Percentiles rank a stretch among this genome's conserved stretches.
Evolutionary conservation across 2,888 invertebrate genomes (phyloP).

Genomic region (Tridacna crocea): DNA sequence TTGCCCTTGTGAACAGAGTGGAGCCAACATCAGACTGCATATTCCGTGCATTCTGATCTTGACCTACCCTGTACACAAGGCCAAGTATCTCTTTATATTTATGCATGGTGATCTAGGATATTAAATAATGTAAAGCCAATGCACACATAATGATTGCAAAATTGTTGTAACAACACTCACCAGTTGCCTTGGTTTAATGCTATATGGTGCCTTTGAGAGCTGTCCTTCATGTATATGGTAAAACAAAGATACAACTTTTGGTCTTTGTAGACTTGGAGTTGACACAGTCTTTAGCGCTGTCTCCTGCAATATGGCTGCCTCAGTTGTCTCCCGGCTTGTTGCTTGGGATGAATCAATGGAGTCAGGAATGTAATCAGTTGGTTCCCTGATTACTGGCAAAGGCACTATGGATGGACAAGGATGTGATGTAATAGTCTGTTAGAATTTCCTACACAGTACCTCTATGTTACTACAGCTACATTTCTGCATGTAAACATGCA

Average conservation of each 20-base stretch:
- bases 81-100: too few relatives aligned
- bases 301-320: slow-evolving; percentile 25
- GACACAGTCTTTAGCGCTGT: slow-evolving; percentile 1
- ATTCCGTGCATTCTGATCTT: too few relatives aligned
- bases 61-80: too few relatives aligned
- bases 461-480: too few relatives aligned
- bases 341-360: slow-evolving; percentile 74
- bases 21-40: too few relatives aligned
- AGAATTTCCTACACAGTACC: too few relatives aligned
- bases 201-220: slow-evolving; percentile 67
- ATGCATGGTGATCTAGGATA: too few relatives aligned
- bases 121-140: too few relatives aligned
- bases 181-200: slow-evolving; percentile 77
- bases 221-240: slow-evolving; percentile 75
- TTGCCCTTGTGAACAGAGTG: too few relatives aligned
- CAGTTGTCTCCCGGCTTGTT: slow-evolving; percentile 59
- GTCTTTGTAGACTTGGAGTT: slow-evolving; percentile 30
- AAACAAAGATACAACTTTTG: slow-evolving; percentile 74
- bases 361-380: slow-evolving; percentile 77
- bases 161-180: slow-evolving; percentile 54
- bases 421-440: not conserved
- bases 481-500: too few relatives aligned
- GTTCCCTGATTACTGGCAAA: slow-evolving; percentile 44
- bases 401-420: not conserved
- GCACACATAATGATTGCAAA: too few relatives aligned